These are phyloP conservation scores for Euclidia mi DNA, from an alignment of 2,888 invertebrate species.

Conservation along the genomic window DNA sequence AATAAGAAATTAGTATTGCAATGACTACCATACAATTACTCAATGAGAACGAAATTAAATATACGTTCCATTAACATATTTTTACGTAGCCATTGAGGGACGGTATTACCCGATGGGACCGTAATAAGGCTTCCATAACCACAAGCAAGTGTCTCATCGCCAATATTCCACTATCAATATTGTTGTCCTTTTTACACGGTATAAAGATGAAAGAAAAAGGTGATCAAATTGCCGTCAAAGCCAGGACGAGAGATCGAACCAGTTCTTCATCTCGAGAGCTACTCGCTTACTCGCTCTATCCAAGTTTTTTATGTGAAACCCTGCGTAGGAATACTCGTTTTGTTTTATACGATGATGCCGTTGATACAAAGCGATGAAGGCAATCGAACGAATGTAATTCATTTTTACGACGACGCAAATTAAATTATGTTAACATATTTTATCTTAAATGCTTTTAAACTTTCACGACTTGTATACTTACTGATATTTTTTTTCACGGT, in stretches of 20 bases:
- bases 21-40: too few species aligned
- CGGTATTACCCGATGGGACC: slow-evolving; percentile 24
- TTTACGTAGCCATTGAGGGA: slow-evolving; percentile 30
- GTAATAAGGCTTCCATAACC: slow-evolving; percentile 81
- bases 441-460: too few species aligned
- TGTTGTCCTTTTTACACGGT: slow-evolving; percentile 49
- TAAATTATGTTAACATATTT: too few species aligned
- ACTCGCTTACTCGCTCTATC: slow-evolving; percentile 40
- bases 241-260: slow-evolving; percentile 65
- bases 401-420: background rate
- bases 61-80: slow-evolving; percentile 8
- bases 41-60: too few species aligned
- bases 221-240: slow-evolving; percentile 56
- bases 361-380: slow-evolving; percentile 3
- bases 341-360: slow-evolving; percentile 34
- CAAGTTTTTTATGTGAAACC: slow-evolving; percentile 63
- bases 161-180: slow-evolving; percentile 42
- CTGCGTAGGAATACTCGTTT: slow-evolving; percentile 48
- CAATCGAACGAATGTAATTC: background rate
- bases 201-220: slow-evolving; percentile 49
- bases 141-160: slow-evolving; percentile 61
- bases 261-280: slow-evolving; percentile 64
- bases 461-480: too few species aligned
- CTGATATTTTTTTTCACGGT: too few species aligned
- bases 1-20: too few species aligned